phyloP scores from a whole-genome alignment of 2,113 vertebrate species.

The Lepus timidus region DNA sequence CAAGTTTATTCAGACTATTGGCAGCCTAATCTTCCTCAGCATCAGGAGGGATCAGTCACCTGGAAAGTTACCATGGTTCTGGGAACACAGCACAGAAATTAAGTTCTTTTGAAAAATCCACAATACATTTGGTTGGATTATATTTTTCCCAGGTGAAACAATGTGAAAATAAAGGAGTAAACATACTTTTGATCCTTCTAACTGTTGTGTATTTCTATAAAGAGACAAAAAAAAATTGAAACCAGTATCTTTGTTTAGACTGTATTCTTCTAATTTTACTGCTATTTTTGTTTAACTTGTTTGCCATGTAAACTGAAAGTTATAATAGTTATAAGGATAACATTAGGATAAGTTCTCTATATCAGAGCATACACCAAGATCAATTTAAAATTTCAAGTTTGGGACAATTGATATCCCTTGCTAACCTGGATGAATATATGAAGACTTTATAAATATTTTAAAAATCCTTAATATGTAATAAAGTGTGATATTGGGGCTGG shows the following conservation, averaged over 20 bases:
- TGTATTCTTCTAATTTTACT: background rate
- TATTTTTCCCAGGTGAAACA: background rate
- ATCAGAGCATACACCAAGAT: background rate
- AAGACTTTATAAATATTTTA: background rate
- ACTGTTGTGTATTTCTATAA: background rate
- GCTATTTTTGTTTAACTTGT: background rate
- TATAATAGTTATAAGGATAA: background rate
- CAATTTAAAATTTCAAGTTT: background rate
- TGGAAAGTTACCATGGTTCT: background rate
- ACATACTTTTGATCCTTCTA: background rate
- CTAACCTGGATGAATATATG: background rate
- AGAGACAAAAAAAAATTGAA: background rate
- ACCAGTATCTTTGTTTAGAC: background rate
- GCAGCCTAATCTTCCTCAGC: background rate
- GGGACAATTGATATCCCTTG: background rate
- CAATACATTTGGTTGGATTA: background rate
- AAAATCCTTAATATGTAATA: background rate
- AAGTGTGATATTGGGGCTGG: background rate
- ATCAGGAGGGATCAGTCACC: background rate
- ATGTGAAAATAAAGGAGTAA: background rate
- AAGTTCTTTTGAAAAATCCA: background rate
- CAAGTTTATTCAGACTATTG: background rate
- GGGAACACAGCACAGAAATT: background rate
- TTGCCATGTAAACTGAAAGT: background rate
- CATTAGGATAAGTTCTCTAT: background rate